A percentile compares a stretch with the other conserved stretches of the same genome.
These are phyloP conservation scores for Bombus breviceps DNA, from an alignment of 1,140 invertebrate species.

Conservation along the genomic window DNA sequence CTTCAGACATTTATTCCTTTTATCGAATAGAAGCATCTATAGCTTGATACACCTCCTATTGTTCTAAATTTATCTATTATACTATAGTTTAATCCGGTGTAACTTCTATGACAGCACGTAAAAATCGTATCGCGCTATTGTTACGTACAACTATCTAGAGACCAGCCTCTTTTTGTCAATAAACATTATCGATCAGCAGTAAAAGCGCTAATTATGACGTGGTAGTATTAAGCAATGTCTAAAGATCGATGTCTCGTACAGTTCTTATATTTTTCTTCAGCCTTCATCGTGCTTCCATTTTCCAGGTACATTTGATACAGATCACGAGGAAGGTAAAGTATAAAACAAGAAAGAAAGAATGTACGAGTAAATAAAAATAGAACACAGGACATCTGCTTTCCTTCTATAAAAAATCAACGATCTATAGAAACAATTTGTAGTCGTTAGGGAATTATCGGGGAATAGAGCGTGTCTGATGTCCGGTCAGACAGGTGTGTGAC, in stretches of 20 bases:
- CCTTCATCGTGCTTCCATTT: too few species aligned
- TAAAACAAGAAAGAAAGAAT: neutral
- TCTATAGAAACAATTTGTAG: neutral
- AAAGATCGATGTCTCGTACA: neutral
- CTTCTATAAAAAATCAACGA: neutral
- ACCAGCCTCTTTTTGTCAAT: conserved; percentile 1
- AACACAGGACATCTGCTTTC: neutral
- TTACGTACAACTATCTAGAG: neutral
- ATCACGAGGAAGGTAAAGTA: neutral
- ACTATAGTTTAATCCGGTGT: neutral
- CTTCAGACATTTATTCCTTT: neutral
- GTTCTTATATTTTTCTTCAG: neutral
- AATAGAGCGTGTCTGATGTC: too few species aligned
- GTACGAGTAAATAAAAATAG: neutral
- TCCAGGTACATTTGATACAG: neutral
- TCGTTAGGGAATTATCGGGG: neutral
- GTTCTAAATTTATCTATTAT: conserved; percentile 12
- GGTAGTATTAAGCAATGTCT: neutral
- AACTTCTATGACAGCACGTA: neutral
- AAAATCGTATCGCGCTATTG: neutral
- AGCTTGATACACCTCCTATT: neutral
- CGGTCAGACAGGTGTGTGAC: conserved; percentile 8
- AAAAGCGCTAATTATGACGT: neutral
- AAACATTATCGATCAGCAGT: neutral
- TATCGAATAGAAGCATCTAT: neutral